phyloP scores from a whole-genome alignment of 2,797 vertebrate genomes.

The Sebastes kiyomatsui region DNA sequence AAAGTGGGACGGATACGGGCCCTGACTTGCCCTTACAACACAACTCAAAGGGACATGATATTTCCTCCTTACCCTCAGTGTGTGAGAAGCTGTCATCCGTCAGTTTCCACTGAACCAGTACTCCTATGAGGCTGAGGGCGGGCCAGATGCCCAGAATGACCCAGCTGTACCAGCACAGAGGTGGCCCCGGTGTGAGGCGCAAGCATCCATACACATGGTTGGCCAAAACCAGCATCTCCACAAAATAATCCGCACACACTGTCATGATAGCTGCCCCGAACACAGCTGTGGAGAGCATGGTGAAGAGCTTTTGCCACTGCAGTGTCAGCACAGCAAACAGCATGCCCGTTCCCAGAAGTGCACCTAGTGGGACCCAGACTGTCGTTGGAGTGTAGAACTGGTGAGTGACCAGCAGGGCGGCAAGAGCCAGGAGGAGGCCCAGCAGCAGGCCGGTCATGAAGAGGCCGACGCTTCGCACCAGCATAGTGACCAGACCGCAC shows the following conservation, averaged over 20 bases:
- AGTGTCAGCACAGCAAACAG: conserved; percentile 89
- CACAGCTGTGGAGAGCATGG: conserved; percentile 86
- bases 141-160: conserved; percentile 90
- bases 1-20: background rate
- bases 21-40: background rate
- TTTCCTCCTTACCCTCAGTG: conserved; percentile 83
- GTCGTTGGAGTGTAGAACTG: conserved; percentile 85
- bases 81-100: conserved; percentile 86
- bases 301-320: conserved; percentile 89
- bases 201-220: conserved; percentile 82
- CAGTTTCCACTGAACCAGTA: conserved; percentile 90
- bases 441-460: conserved; percentile 91
- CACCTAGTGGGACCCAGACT: conserved; percentile 88
- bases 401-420: conserved; percentile 81
- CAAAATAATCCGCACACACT: conserved; percentile 87
- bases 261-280: conserved; percentile 88
- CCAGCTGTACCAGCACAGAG: conserved; percentile 93
- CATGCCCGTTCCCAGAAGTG: conserved; percentile 86
- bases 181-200: conserved; percentile 76
- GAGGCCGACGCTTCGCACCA: conserved; percentile 90
- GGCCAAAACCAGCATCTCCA: conserved; percentile 86
- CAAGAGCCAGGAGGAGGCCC: conserved; percentile 86
- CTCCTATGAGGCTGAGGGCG: conserved; percentile 84
- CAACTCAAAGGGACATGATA: background rate
- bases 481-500: conserved; percentile 91